Evolutionary conservation across 2,797 vertebrate species (phyloP).

Genomic region (Lophius americanus): DNA sequence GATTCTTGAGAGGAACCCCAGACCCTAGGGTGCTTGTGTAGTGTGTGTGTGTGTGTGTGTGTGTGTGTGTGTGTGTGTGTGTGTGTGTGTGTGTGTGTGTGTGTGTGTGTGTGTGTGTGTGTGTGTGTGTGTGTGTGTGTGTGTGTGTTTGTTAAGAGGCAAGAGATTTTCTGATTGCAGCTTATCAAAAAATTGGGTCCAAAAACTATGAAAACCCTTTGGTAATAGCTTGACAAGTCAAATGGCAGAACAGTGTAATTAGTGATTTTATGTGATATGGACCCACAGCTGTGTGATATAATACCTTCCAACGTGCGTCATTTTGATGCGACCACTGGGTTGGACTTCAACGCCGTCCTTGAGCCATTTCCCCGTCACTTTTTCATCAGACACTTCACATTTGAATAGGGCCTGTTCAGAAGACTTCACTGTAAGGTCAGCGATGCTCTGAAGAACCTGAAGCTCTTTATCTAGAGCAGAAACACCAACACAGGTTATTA

Average conservation of each 20-base stretch:
- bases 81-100: too few species aligned
- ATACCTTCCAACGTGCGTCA: conserved; percentile 89
- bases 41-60: conserved; percentile 15
- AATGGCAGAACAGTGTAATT: too few species aligned
- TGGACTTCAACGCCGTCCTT: conserved; percentile 89
- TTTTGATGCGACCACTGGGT: conserved; percentile 86
- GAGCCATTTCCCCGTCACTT: conserved; percentile 92
- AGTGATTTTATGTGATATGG: not conserved
- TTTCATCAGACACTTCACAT: conserved; percentile 94
- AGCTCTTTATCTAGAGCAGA: conserved; percentile 87
- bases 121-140: too few species aligned
- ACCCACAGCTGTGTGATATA: not conserved
- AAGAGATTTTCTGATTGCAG: too few species aligned
- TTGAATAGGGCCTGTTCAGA: conserved; percentile 90
- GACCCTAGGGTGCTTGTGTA: conserved; percentile 30
- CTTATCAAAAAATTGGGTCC: conserved; percentile 55
- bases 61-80: conserved; percentile 5
- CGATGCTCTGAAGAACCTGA: conserved; percentile 89
- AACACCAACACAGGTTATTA: not conserved
- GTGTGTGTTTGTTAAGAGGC: too few species aligned
- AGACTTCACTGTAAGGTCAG: conserved; percentile 89
- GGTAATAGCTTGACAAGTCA: too few species aligned
- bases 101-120: too few species aligned
- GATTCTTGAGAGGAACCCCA: conserved; percentile 59
- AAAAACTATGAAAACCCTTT: conserved; percentile 35